These are phyloP conservation scores for Engystomops pustulosus DNA, from an alignment of 2,113 vertebrate species.

Conservation along the genomic window DNA sequence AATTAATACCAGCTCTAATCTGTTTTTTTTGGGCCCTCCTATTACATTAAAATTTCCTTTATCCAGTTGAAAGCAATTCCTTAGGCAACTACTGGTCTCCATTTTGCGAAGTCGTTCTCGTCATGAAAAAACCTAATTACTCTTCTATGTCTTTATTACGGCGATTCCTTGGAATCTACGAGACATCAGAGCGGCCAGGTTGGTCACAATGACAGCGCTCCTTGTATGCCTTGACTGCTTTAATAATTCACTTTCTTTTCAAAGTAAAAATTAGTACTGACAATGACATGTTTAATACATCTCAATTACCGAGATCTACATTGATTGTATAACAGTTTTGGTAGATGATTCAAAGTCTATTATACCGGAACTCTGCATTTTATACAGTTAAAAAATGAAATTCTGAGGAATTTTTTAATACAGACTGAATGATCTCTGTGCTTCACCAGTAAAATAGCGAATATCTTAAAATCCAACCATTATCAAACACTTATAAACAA, in stretches of 20 bases:
- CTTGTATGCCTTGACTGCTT: neutral
- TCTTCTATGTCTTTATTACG: neutral
- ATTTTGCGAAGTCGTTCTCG: neutral
- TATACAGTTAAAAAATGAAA: too few relatives aligned
- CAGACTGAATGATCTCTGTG: too few relatives aligned
- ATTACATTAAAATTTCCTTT: neutral
- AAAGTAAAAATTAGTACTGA: neutral
- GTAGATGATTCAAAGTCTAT: too few relatives aligned
- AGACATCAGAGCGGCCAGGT: neutral
- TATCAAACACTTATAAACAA: too few relatives aligned
- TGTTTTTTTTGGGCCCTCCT: too few relatives aligned
- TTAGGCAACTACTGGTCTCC: neutral
- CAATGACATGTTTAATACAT: neutral
- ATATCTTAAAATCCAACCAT: too few relatives aligned
- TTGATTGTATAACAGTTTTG: neutral
- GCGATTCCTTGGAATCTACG: neutral
- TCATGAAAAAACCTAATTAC: neutral
- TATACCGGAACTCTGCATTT: too few relatives aligned
- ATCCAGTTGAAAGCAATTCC: neutral
- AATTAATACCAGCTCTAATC: too few relatives aligned
- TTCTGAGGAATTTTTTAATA: too few relatives aligned
- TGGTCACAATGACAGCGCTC: neutral
- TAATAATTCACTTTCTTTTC: neutral
- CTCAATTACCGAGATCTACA: neutral
- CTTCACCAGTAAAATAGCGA: too few relatives aligned